Evolutionary conservation across 2,113 vertebrate genomes (phyloP), one percentile per base, ranked within the genome.

Genomic region (Rhinogobius similis): DNA sequence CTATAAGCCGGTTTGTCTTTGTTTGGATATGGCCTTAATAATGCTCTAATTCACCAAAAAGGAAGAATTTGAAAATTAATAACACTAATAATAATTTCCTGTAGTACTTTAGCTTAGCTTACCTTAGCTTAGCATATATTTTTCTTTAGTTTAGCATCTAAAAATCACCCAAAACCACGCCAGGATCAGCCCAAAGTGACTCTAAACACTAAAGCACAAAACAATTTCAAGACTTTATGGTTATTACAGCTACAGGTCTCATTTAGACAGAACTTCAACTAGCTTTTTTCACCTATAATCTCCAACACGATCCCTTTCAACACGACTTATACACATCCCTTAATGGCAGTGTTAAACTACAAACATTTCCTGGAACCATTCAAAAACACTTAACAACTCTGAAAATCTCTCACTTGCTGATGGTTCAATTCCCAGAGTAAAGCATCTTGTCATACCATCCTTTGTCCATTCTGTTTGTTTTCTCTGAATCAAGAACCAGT

Each of bases 401-500:
- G n/a, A n/a, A n/a, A n/a, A n/a, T n/a, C n/a, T n/a, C n/a, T n/a
- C n/a, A n/a, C n/a, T n/a, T n/a, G n/a, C n/a, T n/a, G n/a, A 52
- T 0, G 67, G 41, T 59, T 68, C 46, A 18, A 26, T 14, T 67
- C 76, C 66, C 38, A 0, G 23, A 20, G 21, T 7, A n/a, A 62
- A 12, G 27, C 38, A 29, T 39, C 46, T 32, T 18, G 24, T 66
- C 70, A 2, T 39, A 50, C n/a, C 3, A 5, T 52, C 62, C 63
- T 79, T 71, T 65, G 71, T 83, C 81, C 81, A 41, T 80, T 79
- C 66, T 77, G 79, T 82, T 89, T 89, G 82, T 72, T 86, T 61
- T 1, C 76, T 79, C 74, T 73, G 70, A 85, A 89, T 86, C 58
- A 70, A 86, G 84, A 86, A 85, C 84, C 84, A 86, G 86, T 88